phyloP scores from a whole-genome alignment of 2,797 vertebrate species.

The Myiotriccus ornatus region DNA sequence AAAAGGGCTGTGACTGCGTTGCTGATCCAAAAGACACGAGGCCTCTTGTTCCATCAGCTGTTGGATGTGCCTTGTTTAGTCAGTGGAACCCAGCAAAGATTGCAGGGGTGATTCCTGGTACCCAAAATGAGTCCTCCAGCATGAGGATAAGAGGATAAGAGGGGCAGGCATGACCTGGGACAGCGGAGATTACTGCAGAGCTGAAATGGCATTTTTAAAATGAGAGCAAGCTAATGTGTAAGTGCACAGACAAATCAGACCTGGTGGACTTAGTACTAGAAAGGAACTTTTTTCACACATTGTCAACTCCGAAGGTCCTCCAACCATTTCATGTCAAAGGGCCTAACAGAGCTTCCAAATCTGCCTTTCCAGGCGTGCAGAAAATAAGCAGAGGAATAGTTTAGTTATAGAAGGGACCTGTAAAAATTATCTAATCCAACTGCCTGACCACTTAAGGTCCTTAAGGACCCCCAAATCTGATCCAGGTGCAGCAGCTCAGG shows the following conservation, averaged over 20 bases:
- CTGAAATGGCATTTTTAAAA: neutral
- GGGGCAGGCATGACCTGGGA: neutral
- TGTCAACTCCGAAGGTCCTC: neutral
- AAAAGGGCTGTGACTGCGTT: neutral
- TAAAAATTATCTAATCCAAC: neutral
- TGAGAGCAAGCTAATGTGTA: neutral
- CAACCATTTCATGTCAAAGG: neutral
- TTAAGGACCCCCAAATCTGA: accelerated
- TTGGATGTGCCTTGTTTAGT: neutral
- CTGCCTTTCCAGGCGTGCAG: neutral
- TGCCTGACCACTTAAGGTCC: neutral
- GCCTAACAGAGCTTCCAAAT: neutral
- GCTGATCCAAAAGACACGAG: neutral
- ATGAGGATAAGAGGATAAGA: neutral
- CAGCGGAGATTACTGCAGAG: neutral
- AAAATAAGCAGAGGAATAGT: neutral
- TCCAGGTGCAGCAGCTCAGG: neutral
- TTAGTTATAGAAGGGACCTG: neutral
- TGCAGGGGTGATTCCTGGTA: neutral
- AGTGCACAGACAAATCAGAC: neutral
- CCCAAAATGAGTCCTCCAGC: neutral
- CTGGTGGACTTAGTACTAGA: neutral
- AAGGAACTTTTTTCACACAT: neutral
- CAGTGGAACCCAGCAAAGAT: neutral
- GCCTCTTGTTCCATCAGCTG: neutral